Base-by-base conservation (phyloP, 2,888 invertebrate species). In the Hoplodrina blanda region DNA sequence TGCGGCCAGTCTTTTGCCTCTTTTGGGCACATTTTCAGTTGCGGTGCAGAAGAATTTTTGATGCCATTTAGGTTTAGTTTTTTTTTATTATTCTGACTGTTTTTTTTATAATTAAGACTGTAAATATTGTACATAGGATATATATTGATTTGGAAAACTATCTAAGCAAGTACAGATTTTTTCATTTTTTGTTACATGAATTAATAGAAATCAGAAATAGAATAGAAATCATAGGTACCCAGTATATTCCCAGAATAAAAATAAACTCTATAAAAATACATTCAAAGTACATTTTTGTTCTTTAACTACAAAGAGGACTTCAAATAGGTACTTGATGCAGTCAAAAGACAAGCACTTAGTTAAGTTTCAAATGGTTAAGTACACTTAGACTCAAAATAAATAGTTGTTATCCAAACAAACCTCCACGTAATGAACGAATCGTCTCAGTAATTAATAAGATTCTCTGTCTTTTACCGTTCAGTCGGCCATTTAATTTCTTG, bases 321-420 rank as follows among this genome's bases (percentile, higher is more conserved):
- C 4, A 13, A 59, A 71, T 50, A n/a, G n/a, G n/a, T n/a, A 69
- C 25, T 19, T 49, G 11, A 50, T 30, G 17, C 8, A 46, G 33
- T 15, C 10, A 25, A 53, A 46, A 50, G 55, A 30, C 41, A 61
- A 37, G n/a, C 50, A 54, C 46, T 46, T 54, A 25, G n/a, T n/a
- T 15, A 54, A 30, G 20, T 69, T 46, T 20, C n/a, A 57, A 69
- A 54, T 57, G 11, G 50, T n/a, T 53, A 49, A 53, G 30, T 74
- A 30, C 19, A 46, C 37, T 6, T n/a, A 52, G 20, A 70, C 71
- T 71, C 4, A 17, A 30, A 33, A 41, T 77, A 53, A 71, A 71
- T 72, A 71, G 19, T 53, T 41, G 5, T 19, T 52, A 72, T 44
- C 4, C n/a, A 72, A 78, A 72, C 44, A 52, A 46, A n/a, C 20